Conservation (phyloP, 2,888 invertebrate genomes). For the Exephanes ischioxanthus region DNA sequence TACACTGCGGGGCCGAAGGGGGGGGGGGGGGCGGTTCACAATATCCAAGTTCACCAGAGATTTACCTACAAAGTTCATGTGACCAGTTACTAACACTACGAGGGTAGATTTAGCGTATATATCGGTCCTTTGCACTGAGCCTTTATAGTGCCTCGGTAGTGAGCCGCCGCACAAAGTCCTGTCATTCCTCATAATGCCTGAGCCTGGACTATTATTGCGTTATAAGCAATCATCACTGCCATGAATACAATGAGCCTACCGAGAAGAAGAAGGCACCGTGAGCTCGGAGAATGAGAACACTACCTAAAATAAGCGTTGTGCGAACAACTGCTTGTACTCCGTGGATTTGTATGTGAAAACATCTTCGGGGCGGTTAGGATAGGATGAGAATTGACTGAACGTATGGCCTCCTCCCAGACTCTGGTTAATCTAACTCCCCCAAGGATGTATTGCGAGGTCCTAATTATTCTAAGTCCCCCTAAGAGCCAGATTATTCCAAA, state of each 20-base stretch:
- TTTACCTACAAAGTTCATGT: constrained; percentile 22
- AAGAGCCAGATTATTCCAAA: no score
- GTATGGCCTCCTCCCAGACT: no score
- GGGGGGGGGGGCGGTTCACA: constrained; percentile 7
- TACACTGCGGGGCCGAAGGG: background rate
- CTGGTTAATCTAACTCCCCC: no score
- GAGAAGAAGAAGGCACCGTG: no score
- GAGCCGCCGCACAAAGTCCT: constrained; percentile 24
- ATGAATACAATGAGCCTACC: constrained; percentile 9
- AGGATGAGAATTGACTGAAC: no score
- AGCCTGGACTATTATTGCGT: constrained; percentile 37
- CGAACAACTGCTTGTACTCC: no score
- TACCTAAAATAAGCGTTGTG: no score
- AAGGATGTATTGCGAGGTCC: no score
- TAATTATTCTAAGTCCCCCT: no score
- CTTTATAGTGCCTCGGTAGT: background rate
- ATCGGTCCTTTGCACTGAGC: background rate
- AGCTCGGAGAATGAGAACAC: no score
- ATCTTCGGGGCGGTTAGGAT: no score
- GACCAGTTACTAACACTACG: constrained; percentile 2
- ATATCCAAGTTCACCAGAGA: constrained; percentile 49
- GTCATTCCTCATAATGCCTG: constrained; percentile 47
- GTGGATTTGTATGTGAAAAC: no score
- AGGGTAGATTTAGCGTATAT: constrained; percentile 8
- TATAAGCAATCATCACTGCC: constrained; percentile 34